Base-by-base conservation (phyloP, 1,140 invertebrate genomes). In the Conus ventricosus region DNA sequence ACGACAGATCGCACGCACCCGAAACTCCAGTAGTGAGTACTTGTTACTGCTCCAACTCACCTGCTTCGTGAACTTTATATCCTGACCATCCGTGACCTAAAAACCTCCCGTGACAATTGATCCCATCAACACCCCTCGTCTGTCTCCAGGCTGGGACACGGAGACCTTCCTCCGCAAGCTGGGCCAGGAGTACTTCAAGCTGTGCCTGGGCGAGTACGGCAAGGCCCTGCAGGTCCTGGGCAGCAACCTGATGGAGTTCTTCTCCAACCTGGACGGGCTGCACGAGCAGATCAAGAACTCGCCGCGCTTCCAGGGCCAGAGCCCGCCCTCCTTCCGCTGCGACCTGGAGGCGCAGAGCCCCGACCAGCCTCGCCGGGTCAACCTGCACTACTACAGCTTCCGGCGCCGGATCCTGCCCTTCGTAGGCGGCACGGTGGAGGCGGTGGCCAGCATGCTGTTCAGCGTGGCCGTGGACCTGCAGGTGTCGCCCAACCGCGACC, bases 361-460 rank as follows among this genome's bases (percentile, higher is more conserved):
- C n/a, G 75, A 76, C 13, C 2, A 8, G 51, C 15, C 85, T 6
- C 0, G 27, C 11, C 90, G 90, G n/a, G 90, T 95, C 4, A 90
- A 92, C 55, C 89, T 96, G 20, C 95, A 95, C 89, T 95, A 94
- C 88, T 95, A 95, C 90, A 94, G 94, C 17, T 91, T 94, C 6
- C 93, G 94, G 25, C 89, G 92, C 23, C 90, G 92, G 5, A 88
- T 95, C 17, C 91, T 95, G 25, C 86, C 92, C 82, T 94, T 95
- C 84, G 94, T 95, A 53, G 91, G 91, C 6, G 95, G 95, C 27
- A 92, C 95, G 39, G 92, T 95, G 17, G 91, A 92, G 78, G 92
- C 98, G 1, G 98, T 99, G 51, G 98, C 98, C 20, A 98, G 97
- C 92, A 76, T 91, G 27, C 86, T 94, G 75, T 94, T 91, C 88